phyloP scores from a whole-genome alignment of 2,113 vertebrate species.

The Ameiurus melas region DNA sequence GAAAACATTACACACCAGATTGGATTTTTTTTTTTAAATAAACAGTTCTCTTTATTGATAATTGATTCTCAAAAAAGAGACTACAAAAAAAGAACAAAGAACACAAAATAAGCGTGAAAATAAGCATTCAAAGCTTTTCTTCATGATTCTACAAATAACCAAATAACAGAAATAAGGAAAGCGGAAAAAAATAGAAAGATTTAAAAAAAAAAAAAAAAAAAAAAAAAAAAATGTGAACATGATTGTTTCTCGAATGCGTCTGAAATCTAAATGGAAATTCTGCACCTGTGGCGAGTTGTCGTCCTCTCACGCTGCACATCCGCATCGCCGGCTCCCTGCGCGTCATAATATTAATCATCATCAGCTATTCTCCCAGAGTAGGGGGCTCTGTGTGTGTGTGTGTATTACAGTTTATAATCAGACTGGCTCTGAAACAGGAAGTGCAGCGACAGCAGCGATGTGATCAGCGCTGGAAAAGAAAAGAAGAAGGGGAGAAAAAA shows the following conservation, averaged over 20 bases:
- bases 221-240: constrained; percentile 55
- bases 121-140: constrained; percentile 54
- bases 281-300: constrained; percentile 47
- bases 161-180: constrained; percentile 31
- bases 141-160: constrained; percentile 60
- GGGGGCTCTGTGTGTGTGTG: constrained; percentile 56
- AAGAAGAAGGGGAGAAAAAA: neutral
- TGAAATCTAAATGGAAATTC: constrained; percentile 53
- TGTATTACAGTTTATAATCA: constrained; percentile 53
- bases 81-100: constrained; percentile 61
- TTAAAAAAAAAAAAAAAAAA: constrained; percentile 47
- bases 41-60: constrained; percentile 71
- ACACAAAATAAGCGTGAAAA: constrained; percentile 50
- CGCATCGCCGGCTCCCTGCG: constrained; percentile 50
- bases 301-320: constrained; percentile 53
- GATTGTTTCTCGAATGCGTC: constrained; percentile 61
- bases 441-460: constrained; percentile 69
- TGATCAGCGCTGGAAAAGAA: constrained; percentile 61
- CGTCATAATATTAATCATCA: constrained; percentile 32
- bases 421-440: constrained; percentile 60
- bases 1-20: constrained; percentile 55
- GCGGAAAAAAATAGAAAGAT: constrained; percentile 42
- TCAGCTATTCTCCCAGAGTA: constrained; percentile 57
- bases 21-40: constrained; percentile 65
- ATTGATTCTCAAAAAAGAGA: constrained; percentile 64